Conservation (phyloP, 2,888 invertebrate species). For the Chirona hameri region DNA sequence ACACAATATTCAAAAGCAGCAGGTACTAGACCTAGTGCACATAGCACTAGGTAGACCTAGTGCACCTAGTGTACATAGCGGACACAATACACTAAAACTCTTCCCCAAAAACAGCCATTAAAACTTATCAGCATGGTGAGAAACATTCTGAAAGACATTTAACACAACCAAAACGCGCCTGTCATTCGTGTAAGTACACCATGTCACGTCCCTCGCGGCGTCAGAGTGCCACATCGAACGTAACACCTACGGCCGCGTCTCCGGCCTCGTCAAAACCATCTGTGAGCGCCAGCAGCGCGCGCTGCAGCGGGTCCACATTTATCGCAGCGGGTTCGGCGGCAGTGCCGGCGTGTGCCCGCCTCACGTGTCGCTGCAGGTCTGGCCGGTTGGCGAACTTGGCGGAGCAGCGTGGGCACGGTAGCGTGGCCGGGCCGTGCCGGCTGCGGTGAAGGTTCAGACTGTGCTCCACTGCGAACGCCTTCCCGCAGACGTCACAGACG, state of each 20-base stretch:
- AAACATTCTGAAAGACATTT: too few species aligned
- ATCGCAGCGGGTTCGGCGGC: not conserved
- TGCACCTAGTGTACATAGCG: too few species aligned
- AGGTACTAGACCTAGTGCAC: too few species aligned
- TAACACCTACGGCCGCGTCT: not conserved
- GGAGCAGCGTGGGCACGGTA: not conserved
- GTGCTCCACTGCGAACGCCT: not conserved
- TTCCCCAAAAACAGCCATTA: too few species aligned
- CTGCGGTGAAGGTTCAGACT: conserved; percentile 4
- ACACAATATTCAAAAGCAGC: too few species aligned
- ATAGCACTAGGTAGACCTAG: too few species aligned
- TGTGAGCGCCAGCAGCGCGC: not conserved
- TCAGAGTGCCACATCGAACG: too few species aligned
- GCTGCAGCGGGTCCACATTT: not conserved
- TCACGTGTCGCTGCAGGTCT: not conserved
- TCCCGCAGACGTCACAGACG: conserved; percentile 5
- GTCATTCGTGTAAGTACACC: too few species aligned
- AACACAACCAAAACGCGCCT: too few species aligned
- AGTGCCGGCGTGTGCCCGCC: not conserved
- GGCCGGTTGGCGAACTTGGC: not conserved
- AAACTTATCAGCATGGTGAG: too few species aligned
- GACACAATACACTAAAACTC: too few species aligned
- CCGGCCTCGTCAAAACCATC: not conserved
- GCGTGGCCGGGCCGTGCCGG: not conserved
- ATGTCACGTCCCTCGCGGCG: too few species aligned